phyloP scores from a whole-genome alignment of 1,140 invertebrate genomes.

The Eufriesea mexicana region DNA sequence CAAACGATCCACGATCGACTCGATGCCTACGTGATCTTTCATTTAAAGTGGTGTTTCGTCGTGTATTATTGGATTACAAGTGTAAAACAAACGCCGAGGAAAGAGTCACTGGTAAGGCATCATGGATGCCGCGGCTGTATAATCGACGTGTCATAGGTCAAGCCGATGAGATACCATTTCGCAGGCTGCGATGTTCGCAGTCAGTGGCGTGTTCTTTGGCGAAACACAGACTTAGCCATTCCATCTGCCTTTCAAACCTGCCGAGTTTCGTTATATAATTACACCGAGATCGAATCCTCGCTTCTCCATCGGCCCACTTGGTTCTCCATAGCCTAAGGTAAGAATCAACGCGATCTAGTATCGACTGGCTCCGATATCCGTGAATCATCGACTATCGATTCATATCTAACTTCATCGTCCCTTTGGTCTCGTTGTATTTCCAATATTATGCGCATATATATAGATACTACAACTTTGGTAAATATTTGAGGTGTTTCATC shows the following conservation, averaged over 20 bases:
- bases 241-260: conserved; percentile 16
- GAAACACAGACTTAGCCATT: conserved; percentile 60
- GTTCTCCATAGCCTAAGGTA: conserved; percentile 35
- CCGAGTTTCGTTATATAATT: conserved; percentile 32
- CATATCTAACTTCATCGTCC: no score
- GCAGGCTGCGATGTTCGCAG: conserved; percentile 69
- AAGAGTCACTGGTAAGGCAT: conserved; percentile 40
- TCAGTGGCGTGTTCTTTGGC: conserved; percentile 72
- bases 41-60: background rate
- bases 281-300: conserved; percentile 1
- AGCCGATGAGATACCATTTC: conserved; percentile 76
- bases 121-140: conserved; percentile 41
- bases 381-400: background rate
- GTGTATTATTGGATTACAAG: background rate
- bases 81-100: conserved; percentile 13
- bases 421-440: no score
- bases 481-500: no score
- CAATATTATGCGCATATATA: background rate
- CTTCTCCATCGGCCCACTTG: background rate
- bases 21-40: no score
- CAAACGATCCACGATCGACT: no score
- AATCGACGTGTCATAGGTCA: conserved; percentile 79
- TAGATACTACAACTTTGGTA: no score
- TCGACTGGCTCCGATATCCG: background rate
- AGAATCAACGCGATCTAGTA: background rate